A percentile compares a stretch with the other conserved stretches of the same genome.
phyloP scores from a whole-genome alignment of 1,140 invertebrate genomes.

The Holcopasites calliopsidis region DNA sequence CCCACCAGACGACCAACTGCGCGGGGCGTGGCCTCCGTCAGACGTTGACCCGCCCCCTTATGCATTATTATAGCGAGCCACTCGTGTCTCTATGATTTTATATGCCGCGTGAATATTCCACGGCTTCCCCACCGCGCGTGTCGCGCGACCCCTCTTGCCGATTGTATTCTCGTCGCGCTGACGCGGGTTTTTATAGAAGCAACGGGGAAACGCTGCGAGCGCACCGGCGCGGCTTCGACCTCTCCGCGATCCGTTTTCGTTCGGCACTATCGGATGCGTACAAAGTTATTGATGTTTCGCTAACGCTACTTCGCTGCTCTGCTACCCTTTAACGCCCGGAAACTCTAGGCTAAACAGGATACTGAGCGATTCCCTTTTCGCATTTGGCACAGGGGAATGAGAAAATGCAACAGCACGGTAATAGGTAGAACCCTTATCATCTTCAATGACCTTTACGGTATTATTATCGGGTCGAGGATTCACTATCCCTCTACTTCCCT shows the following conservation, averaged over 20 bases:
- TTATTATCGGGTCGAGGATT: too few species aligned
- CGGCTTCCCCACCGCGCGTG: conserved; percentile 53
- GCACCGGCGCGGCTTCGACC: not conserved
- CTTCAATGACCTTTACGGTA: too few species aligned
- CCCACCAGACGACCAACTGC: conserved; percentile 35
- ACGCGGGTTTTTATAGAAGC: conserved; percentile 40
- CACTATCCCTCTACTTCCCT: too few species aligned
- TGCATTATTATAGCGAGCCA: conserved; percentile 78
- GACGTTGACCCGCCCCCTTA: conserved; percentile 73
- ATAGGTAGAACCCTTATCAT: too few species aligned
- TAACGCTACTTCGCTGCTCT: not conserved
- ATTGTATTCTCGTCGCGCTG: conserved; percentile 42
- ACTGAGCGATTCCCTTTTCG: not conserved
- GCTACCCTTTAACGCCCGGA: not conserved
- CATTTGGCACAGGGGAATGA: too few species aligned
- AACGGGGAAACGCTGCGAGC: conserved; percentile 17
- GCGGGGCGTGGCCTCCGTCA: conserved; percentile 48
- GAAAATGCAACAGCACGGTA: too few species aligned
- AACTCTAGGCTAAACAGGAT: too few species aligned
- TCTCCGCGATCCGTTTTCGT: conserved; percentile 8
- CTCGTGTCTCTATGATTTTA: conserved; percentile 77
- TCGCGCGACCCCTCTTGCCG: not conserved
- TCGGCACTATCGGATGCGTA: not conserved
- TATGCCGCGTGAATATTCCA: conserved; percentile 74
- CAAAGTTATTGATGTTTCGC: not conserved